Percentiles rank a stretch among this genome's conserved stretches.
phyloP scores from a whole-genome alignment of 2,888 invertebrate species.

The Steinernema hermaphroditum region DNA sequence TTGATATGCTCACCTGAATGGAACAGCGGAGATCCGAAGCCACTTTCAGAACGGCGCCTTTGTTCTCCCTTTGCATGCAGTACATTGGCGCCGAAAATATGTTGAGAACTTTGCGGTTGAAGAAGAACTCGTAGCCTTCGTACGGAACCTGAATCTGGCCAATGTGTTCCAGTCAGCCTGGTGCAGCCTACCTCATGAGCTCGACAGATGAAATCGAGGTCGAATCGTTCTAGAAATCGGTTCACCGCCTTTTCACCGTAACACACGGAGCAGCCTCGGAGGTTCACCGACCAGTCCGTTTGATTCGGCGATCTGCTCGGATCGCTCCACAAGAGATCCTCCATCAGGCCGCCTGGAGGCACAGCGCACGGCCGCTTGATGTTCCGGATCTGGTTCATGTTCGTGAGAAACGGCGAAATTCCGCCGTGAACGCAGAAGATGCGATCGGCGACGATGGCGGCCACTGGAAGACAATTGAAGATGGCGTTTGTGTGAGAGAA shows the following conservation, averaged over 20 bases:
- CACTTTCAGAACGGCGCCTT: not conserved
- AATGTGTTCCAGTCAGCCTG: not conserved
- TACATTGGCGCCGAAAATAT: conserved; percentile 43
- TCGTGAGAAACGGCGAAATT: conserved; percentile 70
- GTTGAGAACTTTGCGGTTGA: conserved; percentile 33
- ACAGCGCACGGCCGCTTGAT: conserved; percentile 43
- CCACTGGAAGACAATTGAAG: conserved; percentile 71
- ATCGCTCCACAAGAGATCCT: conserved; percentile 45
- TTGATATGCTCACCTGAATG: not conserved
- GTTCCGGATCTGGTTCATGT: conserved; percentile 68
- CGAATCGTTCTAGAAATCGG: conserved; percentile 35
- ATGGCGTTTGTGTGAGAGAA: not conserved
- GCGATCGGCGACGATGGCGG: conserved; percentile 68
- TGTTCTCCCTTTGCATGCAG: not conserved
- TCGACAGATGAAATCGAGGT: conserved; percentile 34
- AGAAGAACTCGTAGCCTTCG: not conserved
- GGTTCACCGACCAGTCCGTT: not conserved
- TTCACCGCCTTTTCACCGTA: conserved; percentile 35
- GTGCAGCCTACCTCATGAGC: not conserved
- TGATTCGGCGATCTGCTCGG: conserved; percentile 26
- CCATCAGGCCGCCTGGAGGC: conserved; percentile 40
- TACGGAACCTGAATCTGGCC: not conserved
- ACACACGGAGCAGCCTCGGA: conserved; percentile 1
- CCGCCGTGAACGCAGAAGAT: conserved; percentile 72
- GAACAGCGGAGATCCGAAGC: not conserved